Base-by-base conservation (phyloP, 2,888 invertebrate genomes). In the Leucoma salicis region DNA sequence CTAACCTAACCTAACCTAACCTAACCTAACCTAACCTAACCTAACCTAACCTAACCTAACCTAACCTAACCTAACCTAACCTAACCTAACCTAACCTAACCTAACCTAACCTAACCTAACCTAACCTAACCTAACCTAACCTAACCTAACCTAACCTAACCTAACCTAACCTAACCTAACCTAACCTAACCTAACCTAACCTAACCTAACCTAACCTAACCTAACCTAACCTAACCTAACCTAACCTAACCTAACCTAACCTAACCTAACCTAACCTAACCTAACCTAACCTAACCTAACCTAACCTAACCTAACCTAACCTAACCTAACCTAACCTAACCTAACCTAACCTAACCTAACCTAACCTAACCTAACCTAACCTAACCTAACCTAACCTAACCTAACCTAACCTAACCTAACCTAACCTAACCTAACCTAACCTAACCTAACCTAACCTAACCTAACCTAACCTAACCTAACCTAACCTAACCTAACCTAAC, bases 1-100 rank as follows among this genome's bases (percentile, higher is more conserved):
- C 36, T 36, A 36, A 36, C 36, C 36, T 28, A 35, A 35, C 35
- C 35, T 35, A 35, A 35, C 35, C 35, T 35, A 35, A 35, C 35
- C 35, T 35, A 35, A 35, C 35, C 35, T 35, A 35, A 35, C 35
- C 35, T 35, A 35, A 35, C 35, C 35, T 35, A 35, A 35, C 35
- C 35, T 35, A 35, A 35, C 35, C 35, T 35, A 35, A 35, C 35
- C 35, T 35, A 35, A 35, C 35, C 35, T 35, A 35, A 35, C 35
- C 35, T 35, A 35, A 35, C 35, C 35, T 35, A 35, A 35, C 35
- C 35, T 35, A 35, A 35, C 35, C 35, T 35, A 35, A 35, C 35
- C 35, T 35, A 35, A 35, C 35, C 35, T 35, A 35, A 35, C 35
- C 35, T 35, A 35, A 35, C 35, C 35, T 35, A 35, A 35, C 35